Percentiles rank a stretch among this genome's conserved stretches.
Conservation (phyloP, 2,113 vertebrate species). For the Candoia aspera region DNA sequence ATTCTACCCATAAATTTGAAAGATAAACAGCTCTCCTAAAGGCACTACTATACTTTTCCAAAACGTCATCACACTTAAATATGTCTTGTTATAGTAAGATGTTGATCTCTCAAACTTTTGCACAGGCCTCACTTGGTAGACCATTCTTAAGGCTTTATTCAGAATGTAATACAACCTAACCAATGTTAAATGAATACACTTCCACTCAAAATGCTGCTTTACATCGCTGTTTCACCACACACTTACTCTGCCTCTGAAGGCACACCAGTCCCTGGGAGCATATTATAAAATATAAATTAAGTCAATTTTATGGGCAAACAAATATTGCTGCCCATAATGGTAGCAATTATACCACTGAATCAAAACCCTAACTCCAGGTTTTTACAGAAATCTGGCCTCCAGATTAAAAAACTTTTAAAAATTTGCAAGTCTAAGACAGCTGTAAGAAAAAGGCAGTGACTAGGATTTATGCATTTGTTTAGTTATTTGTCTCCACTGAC, state of each 20-base stretch:
- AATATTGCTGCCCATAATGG: too few species aligned
- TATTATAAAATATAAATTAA: background rate
- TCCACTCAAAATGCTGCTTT: background rate
- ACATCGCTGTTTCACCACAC: background rate
- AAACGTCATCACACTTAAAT: background rate
- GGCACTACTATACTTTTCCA: background rate
- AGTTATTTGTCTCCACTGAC: background rate
- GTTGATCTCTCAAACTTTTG: background rate
- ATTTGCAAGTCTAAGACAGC: background rate
- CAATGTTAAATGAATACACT: background rate
- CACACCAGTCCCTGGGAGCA: background rate
- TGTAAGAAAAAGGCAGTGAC: background rate
- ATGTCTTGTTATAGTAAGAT: background rate
- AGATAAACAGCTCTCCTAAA: background rate
- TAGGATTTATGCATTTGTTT: background rate
- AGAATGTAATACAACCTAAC: too few species aligned
- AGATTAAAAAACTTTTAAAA: background rate
- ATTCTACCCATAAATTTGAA: background rate
- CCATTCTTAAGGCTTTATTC: background rate
- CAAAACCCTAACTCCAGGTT: too few species aligned
- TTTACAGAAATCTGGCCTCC: too few species aligned
- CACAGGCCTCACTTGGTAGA: conserved; percentile 9
- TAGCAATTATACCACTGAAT: too few species aligned
- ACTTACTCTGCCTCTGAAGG: background rate
- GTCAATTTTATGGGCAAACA: background rate